Percentiles rank a stretch among this genome's conserved stretches.
These are phyloP conservation scores for Pantherophis alleghaniensis DNA, from an alignment of 2,797 vertebrate species.

Conservation along the genomic window DNA sequence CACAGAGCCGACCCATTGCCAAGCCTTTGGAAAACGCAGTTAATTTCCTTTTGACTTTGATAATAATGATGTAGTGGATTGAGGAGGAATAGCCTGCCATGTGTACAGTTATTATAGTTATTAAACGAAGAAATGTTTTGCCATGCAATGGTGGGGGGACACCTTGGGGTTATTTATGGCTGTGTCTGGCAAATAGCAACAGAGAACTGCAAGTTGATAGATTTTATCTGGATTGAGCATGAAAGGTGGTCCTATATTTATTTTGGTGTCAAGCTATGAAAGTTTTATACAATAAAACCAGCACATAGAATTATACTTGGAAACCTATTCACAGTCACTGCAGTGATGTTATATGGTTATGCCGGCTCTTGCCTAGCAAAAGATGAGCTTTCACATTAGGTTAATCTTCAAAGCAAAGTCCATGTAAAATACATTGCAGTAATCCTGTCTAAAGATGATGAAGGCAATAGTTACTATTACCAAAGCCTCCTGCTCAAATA, in stretches of 20 bases:
- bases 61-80: constrained; percentile 79
- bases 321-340: neutral
- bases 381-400: neutral
- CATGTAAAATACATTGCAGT: neutral
- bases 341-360: neutral
- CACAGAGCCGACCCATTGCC: constrained; percentile 73
- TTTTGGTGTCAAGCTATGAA: neutral
- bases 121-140: constrained; percentile 70
- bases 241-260: neutral
- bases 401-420: neutral
- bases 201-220: neutral
- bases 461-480: neutral
- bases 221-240: neutral
- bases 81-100: constrained; percentile 77
- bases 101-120: constrained; percentile 63
- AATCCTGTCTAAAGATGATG: neutral
- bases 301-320: neutral
- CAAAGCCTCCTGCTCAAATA: neutral
- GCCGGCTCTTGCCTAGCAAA: neutral
- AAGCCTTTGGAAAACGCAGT: constrained; percentile 81
- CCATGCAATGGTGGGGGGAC: constrained; percentile 66
- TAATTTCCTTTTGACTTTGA: constrained; percentile 83
- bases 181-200: constrained; percentile 33
- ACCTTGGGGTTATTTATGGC: constrained; percentile 44
- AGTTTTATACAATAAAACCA: neutral